Evolutionary conservation across 2,113 vertebrate genomes (phyloP).

Genomic region (Macrotis lagotis): DNA sequence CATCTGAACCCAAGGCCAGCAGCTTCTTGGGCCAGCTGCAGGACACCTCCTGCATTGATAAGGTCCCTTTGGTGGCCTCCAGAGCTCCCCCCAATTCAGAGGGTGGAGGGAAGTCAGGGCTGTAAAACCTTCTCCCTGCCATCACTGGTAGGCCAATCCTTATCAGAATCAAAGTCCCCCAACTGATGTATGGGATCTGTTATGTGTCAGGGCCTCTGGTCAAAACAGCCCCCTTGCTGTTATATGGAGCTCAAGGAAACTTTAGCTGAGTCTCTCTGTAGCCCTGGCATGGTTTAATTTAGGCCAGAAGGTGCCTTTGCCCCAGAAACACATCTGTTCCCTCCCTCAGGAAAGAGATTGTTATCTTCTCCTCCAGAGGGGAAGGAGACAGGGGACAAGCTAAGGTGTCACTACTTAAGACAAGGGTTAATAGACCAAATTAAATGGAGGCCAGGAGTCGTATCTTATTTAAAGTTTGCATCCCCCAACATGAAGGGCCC

Average conservation of each 20-base stretch:
- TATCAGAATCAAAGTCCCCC: conserved; percentile 79
- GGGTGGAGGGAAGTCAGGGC: conserved; percentile 47
- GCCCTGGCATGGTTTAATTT: background rate
- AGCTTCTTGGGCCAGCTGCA: conserved; percentile 16
- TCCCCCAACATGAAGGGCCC: background rate
- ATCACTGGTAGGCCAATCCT: conserved; percentile 46
- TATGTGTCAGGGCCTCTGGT: conserved; percentile 56
- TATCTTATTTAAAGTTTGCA: background rate
- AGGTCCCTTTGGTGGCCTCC: conserved; percentile 27
- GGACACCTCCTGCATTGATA: background rate
- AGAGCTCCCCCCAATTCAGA: conserved; percentile 19
- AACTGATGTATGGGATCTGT: conserved; percentile 55
- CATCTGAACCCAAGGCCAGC: background rate
- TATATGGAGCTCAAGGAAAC: conserved; percentile 38
- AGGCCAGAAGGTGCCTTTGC: background rate
- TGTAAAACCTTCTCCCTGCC: conserved; percentile 66
- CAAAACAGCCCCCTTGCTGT: conserved; percentile 65
- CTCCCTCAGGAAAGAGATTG: conserved; percentile 46
- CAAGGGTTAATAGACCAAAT: background rate
- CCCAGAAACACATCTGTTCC: conserved; percentile 31
- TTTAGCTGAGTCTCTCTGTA: background rate
- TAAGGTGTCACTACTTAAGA: background rate
- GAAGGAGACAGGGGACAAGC: conserved; percentile 30
- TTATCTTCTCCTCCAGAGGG: conserved; percentile 69
- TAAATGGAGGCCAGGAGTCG: background rate